Base-by-base conservation (phyloP, 2,797 vertebrate genomes). In the Chelmon rostratus region DNA sequence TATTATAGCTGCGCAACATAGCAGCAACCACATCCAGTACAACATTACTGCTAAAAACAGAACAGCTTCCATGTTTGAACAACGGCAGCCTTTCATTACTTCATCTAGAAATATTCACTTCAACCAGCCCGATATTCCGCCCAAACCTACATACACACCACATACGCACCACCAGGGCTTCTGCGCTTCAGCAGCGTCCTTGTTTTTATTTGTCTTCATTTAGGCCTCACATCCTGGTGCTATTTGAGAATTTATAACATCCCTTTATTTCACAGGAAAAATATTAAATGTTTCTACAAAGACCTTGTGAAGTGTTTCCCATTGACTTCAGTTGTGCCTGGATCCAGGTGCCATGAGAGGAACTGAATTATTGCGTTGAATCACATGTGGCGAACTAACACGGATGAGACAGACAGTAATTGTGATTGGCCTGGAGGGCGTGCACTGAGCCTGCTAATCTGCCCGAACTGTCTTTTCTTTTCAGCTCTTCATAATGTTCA, bases 41-140 rank as follows among this genome's bases (percentile, higher is more conserved):
- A 74, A 56, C 44, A 25, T 49, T 40, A 40, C 40, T 8, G 46
- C 77, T 85, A 81, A 89, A 88, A 79, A 79, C 68, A 82, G 66
- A 83, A 44, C 15, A 44, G 40, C 61, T 37, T 68, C 74, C 65
- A 66, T 53, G 56, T 86, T 80, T 78, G 57, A 83, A 84, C 78
- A 88, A 63, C 62, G 50, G n/a, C 57, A 49, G 74, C 58, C 73
- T 89, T 82, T 90, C 82, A 87, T 85, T 86, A 79, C 61, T 78
- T 77, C 56, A 81, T 79, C 57, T 72, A 35, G 56, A 84, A 77
- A 76, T 81, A 81, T 81, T 79, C 56, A 28, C 40, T 69, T 63
- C 63, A 67, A 53, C 40, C 52, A 61, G 63, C 25, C 54, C 35
- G 53, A 56, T 56, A 65, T 73, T 76, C 62, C 58, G 50, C 25